Conservation (phyloP, 64 coral and sea anemone genomes). For the Montipora capricornis region DNA sequence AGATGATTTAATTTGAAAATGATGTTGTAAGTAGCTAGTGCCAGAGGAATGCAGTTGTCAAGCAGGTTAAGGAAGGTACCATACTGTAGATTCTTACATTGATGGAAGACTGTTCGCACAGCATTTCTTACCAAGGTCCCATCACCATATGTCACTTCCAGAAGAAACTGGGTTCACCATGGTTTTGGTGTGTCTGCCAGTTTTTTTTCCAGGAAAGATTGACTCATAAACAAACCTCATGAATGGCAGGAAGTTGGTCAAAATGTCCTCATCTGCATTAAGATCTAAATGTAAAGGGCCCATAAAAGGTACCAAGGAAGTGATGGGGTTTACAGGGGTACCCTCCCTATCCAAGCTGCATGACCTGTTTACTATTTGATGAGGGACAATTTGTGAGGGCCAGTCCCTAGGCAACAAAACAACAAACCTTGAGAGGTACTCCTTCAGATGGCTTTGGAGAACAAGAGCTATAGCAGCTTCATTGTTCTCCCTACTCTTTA, state of each 20-base stretch:
- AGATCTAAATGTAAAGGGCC: slow-evolving; percentile 37
- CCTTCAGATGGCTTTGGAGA: slow-evolving; percentile 12
- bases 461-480: slow-evolving; percentile 38
- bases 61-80: slow-evolving; percentile 14
- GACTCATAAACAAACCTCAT: slow-evolving; percentile 32
- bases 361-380: slow-evolving; percentile 35
- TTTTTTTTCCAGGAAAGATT: slow-evolving; percentile 28
- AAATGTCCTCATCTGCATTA: slow-evolving; percentile 25
- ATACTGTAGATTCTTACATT: slow-evolving; percentile 41
- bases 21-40: slow-evolving; percentile 37
- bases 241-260: slow-evolving; percentile 9
- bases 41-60: slow-evolving; percentile 30
- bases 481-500: slow-evolving; percentile 68
- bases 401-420: slow-evolving; percentile 61
- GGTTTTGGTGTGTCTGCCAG: slow-evolving; percentile 50
- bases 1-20: slow-evolving; percentile 37
- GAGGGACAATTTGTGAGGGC: slow-evolving; percentile 16
- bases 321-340: neutral
- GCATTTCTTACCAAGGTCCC: slow-evolving; percentile 7
- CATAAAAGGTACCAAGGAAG: slow-evolving; percentile 30
- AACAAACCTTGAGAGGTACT: slow-evolving; percentile 55
- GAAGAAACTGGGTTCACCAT: neutral
- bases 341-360: neutral
- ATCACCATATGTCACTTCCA: neutral
- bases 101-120: slow-evolving; percentile 6